Percentiles rank a stretch among this genome's conserved stretches.
Conservation (phyloP, 2,888 invertebrate species). For the Caenorhabditis zanzibari region DNA sequence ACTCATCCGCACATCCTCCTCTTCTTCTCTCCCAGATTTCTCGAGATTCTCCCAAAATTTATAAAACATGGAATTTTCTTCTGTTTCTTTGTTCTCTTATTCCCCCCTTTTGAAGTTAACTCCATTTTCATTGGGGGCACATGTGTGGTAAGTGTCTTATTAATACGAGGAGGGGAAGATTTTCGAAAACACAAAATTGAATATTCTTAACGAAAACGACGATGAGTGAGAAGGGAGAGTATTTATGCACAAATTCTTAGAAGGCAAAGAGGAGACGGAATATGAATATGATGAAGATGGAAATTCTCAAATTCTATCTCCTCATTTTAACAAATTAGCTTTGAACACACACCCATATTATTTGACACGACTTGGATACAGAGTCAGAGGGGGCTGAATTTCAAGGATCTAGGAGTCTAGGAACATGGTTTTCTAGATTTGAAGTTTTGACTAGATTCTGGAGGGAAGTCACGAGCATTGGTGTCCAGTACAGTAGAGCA, state of each 20-base stretch:
- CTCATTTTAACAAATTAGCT: conserved; percentile 50
- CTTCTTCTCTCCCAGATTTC: not conserved
- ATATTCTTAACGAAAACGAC: conserved; percentile 40
- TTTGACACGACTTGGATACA: not conserved
- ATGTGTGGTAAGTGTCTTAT: conserved; percentile 35
- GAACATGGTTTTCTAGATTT: no score
- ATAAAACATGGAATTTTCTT: not conserved
- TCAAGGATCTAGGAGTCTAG: not conserved
- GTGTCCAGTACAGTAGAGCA: not conserved
- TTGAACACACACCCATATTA: conserved; percentile 15
- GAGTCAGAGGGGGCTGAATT: not conserved
- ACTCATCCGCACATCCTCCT: conserved; percentile 16
- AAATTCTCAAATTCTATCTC: conserved; percentile 22
- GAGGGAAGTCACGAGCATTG: not conserved
- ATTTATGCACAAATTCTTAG: conserved; percentile 41
- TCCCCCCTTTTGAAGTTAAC: conserved; percentile 14
- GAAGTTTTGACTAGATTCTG: not conserved
- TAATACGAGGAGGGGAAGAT: conserved; percentile 29
- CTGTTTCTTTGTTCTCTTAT: not conserved
- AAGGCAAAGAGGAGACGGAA: conserved; percentile 8
- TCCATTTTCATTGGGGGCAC: conserved; percentile 42
- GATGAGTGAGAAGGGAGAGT: conserved; percentile 4
- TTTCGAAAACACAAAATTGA: conserved; percentile 62
- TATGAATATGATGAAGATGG: conserved; percentile 42
- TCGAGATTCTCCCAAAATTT: conserved; percentile 1